These are phyloP conservation scores for Palloptera scutellata DNA, from an alignment of 2,888 invertebrate species.

Conservation along the genomic window DNA sequence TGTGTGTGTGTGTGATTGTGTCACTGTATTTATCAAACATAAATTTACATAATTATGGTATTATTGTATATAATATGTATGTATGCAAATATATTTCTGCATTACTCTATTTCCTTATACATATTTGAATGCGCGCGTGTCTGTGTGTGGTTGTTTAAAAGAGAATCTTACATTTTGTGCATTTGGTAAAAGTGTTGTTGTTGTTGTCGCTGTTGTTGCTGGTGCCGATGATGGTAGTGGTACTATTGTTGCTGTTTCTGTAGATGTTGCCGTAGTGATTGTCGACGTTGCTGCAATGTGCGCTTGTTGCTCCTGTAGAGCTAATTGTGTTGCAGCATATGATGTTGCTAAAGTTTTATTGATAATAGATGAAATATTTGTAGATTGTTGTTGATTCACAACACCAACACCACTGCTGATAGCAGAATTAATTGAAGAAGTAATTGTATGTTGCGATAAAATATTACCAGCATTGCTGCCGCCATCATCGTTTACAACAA, in stretches of 20 bases:
- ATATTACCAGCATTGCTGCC: neutral
- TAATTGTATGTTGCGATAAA: slow-evolving; percentile 4
- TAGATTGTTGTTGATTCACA: slow-evolving; percentile 17
- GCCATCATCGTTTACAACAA: neutral
- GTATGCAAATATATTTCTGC: neutral
- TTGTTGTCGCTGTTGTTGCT: slow-evolving; percentile 24
- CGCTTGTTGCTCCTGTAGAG: slow-evolving; percentile 18
- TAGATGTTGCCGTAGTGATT: slow-evolving; percentile 30
- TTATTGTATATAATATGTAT: slow-evolving; percentile 6
- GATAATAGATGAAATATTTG: neutral
- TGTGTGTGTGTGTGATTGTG: neutral
- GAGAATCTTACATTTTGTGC: slow-evolving; percentile 25
- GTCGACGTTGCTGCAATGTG: slow-evolving; percentile 14
- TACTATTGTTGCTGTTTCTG: slow-evolving; percentile 25
- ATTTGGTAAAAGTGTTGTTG: slow-evolving; percentile 31
- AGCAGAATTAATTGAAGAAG: neutral
- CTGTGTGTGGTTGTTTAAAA: neutral
- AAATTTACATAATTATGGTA: slow-evolving; percentile 1
- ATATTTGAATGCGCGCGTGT: neutral
- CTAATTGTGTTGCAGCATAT: slow-evolving; percentile 19
- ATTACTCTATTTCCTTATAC: neutral
- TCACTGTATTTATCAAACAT: slow-evolving; percentile 2
- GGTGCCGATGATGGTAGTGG: slow-evolving; percentile 15
- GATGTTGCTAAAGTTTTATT: neutral
- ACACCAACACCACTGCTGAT: slow-evolving; percentile 11